Conservation (phyloP, 2,797 vertebrate genomes). For the Chelidonichthys spinosus region DNA sequence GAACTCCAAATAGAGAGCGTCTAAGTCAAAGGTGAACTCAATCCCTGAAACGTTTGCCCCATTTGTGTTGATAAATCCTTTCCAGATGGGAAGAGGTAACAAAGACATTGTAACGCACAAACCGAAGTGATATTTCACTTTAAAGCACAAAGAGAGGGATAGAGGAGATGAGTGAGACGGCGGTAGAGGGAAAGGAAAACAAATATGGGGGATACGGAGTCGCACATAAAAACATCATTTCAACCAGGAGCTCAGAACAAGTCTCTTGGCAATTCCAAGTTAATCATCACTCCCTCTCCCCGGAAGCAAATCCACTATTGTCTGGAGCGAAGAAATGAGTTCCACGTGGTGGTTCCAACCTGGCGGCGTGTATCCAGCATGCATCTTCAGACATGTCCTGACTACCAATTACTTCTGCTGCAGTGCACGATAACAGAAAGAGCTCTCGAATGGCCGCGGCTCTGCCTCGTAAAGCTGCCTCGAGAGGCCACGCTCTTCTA, state of each 20-base stretch:
- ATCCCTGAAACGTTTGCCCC: conserved; percentile 13
- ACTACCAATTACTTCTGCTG: conserved; percentile 59
- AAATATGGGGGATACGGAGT: conserved; percentile 30
- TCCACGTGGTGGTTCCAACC: conserved; percentile 43
- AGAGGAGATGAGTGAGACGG: conserved; percentile 7
- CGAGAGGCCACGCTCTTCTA: conserved; percentile 31
- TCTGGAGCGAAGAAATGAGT: conserved; percentile 43
- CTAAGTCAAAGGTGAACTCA: conserved; percentile 26
- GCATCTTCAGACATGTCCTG: conserved; percentile 51
- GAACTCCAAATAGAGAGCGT: conserved; percentile 13
- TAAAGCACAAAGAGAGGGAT: conserved; percentile 8
- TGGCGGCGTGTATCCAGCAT: conserved; percentile 23
- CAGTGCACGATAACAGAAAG: conserved; percentile 29
- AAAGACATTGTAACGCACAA: conserved; percentile 7
- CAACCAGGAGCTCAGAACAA: conserved; percentile 35
- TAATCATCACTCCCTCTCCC: conserved; percentile 40
- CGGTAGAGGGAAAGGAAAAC: conserved; percentile 21
- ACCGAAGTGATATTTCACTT: conserved; percentile 11
- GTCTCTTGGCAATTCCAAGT: conserved; percentile 36
- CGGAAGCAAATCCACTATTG: conserved; percentile 30
- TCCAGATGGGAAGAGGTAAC: conserved; percentile 22
- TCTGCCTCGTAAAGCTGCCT: conserved; percentile 27
- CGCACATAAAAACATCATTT: conserved; percentile 41
- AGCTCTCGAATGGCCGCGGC: conserved; percentile 28
- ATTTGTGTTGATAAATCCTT: conserved; percentile 13